Conservation (phyloP, 2,797 vertebrate species). For the Australoheros facetus region DNA sequence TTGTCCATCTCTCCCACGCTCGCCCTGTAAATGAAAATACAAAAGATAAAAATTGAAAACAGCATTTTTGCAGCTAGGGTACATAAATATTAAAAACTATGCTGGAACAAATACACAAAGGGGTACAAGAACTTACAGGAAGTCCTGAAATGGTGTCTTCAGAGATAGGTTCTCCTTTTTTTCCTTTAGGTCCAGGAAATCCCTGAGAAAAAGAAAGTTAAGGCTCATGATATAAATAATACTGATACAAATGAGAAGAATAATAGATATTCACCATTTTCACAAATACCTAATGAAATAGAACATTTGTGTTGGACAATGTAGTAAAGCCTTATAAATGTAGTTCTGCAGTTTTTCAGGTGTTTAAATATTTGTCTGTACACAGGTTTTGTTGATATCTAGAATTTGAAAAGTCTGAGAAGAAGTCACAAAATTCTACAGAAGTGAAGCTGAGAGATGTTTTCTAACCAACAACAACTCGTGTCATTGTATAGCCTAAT, state of each 20-base stretch:
- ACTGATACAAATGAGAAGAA: no score
- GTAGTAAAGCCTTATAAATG: background rate
- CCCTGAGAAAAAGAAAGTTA: constrained; percentile 59
- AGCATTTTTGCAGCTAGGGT: background rate
- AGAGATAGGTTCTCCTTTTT: constrained; percentile 66
- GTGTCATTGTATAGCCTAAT: background rate
- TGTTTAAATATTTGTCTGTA: no score
- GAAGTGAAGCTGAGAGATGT: background rate
- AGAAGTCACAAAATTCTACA: background rate
- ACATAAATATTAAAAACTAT: background rate
- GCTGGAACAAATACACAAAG: background rate
- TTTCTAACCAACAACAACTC: background rate
- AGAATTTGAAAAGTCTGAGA: background rate
- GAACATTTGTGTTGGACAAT: background rate
- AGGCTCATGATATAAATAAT: background rate
- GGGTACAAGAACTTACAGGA: constrained; percentile 50
- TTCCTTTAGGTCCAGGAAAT: constrained; percentile 67
- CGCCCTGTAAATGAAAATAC: constrained; percentile 59
- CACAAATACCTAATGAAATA: background rate
- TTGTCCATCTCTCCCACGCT: constrained; percentile 54
- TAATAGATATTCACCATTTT: background rate
- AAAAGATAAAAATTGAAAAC: background rate
- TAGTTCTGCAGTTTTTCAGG: background rate
- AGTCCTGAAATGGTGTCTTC: constrained; percentile 17
- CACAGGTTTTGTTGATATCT: no score